phyloP scores from a whole-genome alignment of 2,113 vertebrate genomes.

The Sorex araneus region DNA sequence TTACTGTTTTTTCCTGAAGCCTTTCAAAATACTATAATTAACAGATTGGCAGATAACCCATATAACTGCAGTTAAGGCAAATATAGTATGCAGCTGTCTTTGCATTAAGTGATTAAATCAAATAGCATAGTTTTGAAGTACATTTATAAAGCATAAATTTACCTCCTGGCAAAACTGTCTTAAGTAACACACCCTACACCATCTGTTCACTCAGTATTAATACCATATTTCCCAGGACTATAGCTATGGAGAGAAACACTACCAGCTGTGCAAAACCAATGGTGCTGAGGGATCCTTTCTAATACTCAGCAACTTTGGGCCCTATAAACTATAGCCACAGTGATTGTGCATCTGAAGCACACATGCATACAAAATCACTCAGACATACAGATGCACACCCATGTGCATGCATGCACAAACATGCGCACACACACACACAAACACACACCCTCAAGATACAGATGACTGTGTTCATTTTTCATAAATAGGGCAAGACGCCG shows the following conservation, averaged over 20 bases:
- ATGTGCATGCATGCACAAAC: too few species aligned
- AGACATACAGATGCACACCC: background rate
- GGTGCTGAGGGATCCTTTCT: slow-evolving; percentile 54
- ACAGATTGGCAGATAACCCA: slow-evolving; percentile 85
- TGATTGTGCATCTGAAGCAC: slow-evolving; percentile 27
- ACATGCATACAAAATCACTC: accelerated
- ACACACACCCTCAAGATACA: background rate
- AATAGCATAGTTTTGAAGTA: slow-evolving; percentile 85
- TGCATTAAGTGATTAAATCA: slow-evolving; percentile 85
- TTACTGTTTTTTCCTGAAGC: slow-evolving; percentile 80
- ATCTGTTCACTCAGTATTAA: slow-evolving; percentile 78
- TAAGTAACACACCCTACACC: slow-evolving; percentile 80
- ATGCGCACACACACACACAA: too few species aligned
- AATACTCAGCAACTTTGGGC: slow-evolving; percentile 61
- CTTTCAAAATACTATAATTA: slow-evolving; percentile 85
- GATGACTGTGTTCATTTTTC: background rate
- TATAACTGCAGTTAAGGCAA: slow-evolving; percentile 82
- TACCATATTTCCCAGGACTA: slow-evolving; percentile 77
- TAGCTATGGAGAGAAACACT: slow-evolving; percentile 52
- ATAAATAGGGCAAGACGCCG: background rate
- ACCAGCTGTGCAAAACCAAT: slow-evolving; percentile 64
- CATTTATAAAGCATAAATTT: slow-evolving; percentile 87
- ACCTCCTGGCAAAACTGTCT: slow-evolving; percentile 82
- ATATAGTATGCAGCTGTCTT: slow-evolving; percentile 85
- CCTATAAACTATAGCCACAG: background rate